phyloP scores from a whole-genome alignment of 2,888 invertebrate genomes.

The Phasia obesa region DNA sequence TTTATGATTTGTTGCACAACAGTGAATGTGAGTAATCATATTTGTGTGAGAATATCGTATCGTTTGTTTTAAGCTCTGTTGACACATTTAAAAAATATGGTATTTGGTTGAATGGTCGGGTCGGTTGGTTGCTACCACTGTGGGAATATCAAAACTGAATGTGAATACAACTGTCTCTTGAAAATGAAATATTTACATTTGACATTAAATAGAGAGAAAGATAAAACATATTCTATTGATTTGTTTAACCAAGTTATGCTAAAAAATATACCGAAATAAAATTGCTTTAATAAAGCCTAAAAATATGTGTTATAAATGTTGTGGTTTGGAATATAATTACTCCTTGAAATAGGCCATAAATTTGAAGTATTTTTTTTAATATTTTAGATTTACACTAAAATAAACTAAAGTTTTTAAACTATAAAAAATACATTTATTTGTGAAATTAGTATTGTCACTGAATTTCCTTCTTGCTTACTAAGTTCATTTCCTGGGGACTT shows the following conservation, averaged over 20 bases:
- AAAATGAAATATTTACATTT: constrained; percentile 30
- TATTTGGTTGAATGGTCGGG: background rate
- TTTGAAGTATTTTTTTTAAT: background rate
- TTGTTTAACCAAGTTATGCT: background rate
- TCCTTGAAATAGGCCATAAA: background rate
- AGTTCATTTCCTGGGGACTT: constrained; percentile 15
- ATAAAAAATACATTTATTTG: no score
- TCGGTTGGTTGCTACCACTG: background rate
- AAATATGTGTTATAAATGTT: no score
- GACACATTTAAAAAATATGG: constrained; percentile 31
- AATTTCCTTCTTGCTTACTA: no score
- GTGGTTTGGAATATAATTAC: no score
- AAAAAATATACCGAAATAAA: background rate
- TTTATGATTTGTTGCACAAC: background rate
- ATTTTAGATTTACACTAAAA: background rate
- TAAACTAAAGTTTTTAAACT: background rate
- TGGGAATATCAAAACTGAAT: background rate
- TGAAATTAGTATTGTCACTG: no score
- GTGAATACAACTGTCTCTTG: constrained; percentile 13
- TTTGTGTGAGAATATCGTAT: background rate
- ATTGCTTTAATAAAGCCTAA: no score
- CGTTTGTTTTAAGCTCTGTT: constrained; percentile 7
- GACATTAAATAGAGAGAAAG: background rate
- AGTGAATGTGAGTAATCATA: background rate
- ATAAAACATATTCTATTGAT: constrained; percentile 3